A percentile compares a stretch with the other conserved stretches of the same genome.
phyloP scores from a whole-genome alignment of 2,888 invertebrate species.

The Rhynchonema sp. region DNA sequence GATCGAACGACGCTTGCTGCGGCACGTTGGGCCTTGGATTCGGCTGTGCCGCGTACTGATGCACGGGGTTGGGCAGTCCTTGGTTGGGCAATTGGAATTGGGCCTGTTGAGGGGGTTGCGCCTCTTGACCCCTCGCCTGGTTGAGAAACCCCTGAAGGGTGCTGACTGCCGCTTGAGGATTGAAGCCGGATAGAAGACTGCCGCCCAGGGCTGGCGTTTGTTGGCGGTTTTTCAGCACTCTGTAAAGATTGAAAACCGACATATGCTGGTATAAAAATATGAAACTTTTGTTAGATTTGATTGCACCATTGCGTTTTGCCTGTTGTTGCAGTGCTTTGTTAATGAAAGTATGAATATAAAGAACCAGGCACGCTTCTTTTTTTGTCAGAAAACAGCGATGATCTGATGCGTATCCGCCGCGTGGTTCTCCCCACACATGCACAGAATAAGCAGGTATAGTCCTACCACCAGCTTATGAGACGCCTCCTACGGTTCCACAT shows the following conservation, averaged over 20 bases:
- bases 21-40: neutral
- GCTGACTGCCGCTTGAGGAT: neutral
- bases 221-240: conserved; percentile 23
- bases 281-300: neutral
- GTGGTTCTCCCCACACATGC: too few species aligned
- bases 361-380: too few species aligned
- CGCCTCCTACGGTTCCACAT: too few species aligned
- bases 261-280: neutral
- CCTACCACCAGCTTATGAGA: too few species aligned
- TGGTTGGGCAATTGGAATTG: too few species aligned
- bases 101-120: neutral
- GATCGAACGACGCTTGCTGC: neutral
- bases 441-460: too few species aligned
- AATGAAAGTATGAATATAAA: neutral
- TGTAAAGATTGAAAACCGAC: conserved; percentile 6
- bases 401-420: too few species aligned
- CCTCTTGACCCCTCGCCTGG: neutral
- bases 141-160: neutral
- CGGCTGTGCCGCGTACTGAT: neutral
- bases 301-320: neutral
- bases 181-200: neutral
- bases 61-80: too few species aligned
- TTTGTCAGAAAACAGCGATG: too few species aligned
- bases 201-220: conserved; percentile 8
- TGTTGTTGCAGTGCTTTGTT: neutral